Base-by-base conservation (phyloP, 2,797 vertebrate genomes). In the Delichon dasypus region DNA sequence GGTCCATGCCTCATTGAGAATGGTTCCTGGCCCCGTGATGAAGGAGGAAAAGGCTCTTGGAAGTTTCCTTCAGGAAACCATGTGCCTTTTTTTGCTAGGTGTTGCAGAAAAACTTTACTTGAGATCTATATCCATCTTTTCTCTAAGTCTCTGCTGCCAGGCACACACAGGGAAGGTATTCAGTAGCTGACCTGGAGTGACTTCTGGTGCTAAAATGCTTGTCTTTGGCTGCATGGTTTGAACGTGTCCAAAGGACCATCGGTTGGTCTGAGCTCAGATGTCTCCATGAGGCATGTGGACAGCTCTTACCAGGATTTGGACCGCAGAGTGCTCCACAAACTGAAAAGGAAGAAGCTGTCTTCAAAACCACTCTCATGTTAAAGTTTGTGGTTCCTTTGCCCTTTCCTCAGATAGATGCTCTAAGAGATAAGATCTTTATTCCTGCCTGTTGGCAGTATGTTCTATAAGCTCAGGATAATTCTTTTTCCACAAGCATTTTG, bases 21-120 rank as follows among this genome's bases (percentile, higher is more conserved):
- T 48, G 22, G 22, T 15, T 68, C 8, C 18, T 61, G 30, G 21
- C 30, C 34, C 18, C 0, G 0, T 55, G 48, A 13, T 70, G 64
- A 68, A 42, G 30, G 34, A 47, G 12, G 18, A 40, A 34, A 53
- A 42, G 6, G 34, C 17, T 61, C 54, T 18, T 3, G 7, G 26
- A 36, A 75, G 9, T 20, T 19, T 13, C 15, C 16, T 55, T 30
- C 27, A 32, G 32, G 27, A 29, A 38, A 36, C 8, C 4, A 4
- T 18, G 45, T 57, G 29, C 11, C 8, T 7, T n/a, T 50, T 50
- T 76, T 51, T 11, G 14, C 27, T 29, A 44, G 19, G 3, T 38
- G 11, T n/a, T 44, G 36, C 10, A 64, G 5, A 55, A 60, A 66
- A 89, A 15, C 18, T 51, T 84, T 50, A 30, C 27, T 27, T 34